phyloP scores from a whole-genome alignment of 2,888 invertebrate species.

The Noctua comes region DNA sequence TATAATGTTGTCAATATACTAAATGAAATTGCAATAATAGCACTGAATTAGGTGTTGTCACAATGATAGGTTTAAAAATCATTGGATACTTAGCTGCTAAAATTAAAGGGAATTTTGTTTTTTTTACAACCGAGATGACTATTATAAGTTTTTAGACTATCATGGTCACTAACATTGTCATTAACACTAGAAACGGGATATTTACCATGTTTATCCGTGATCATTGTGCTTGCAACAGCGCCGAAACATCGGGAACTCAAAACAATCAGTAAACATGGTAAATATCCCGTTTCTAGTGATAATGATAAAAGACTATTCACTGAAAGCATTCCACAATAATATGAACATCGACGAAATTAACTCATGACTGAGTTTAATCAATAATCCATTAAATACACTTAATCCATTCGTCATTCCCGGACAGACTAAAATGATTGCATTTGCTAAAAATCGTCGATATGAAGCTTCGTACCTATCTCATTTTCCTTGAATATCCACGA shows the following conservation, averaged over 20 bases:
- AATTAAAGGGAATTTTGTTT: neutral
- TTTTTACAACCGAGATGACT: neutral
- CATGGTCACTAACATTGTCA: too few species aligned
- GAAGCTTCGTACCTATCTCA: constrained; percentile 22
- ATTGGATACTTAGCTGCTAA: neutral
- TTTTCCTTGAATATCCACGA: constrained; percentile 24
- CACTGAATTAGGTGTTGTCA: neutral
- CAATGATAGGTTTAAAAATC: neutral
- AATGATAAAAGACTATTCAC: neutral
- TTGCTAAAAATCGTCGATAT: constrained; percentile 19
- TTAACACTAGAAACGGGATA: too few species aligned
- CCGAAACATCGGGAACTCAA: too few species aligned
- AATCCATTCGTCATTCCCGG: constrained; percentile 5
- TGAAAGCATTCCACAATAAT: constrained; percentile 1
- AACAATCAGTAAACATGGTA: too few species aligned
- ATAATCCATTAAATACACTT: constrained; percentile 18
- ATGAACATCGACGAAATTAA: constrained; percentile 15
- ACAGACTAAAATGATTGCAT: neutral
- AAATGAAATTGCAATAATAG: neutral
- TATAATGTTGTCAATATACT: neutral
- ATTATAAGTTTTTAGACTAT: too few species aligned
- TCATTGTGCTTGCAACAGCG: too few species aligned
- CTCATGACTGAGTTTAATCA: constrained; percentile 22
- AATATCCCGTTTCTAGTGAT: too few species aligned
- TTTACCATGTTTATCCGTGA: too few species aligned